Base-by-base conservation (phyloP, 2,113 vertebrate genomes). In the Hypocryptadius cinnamomeus region DNA sequence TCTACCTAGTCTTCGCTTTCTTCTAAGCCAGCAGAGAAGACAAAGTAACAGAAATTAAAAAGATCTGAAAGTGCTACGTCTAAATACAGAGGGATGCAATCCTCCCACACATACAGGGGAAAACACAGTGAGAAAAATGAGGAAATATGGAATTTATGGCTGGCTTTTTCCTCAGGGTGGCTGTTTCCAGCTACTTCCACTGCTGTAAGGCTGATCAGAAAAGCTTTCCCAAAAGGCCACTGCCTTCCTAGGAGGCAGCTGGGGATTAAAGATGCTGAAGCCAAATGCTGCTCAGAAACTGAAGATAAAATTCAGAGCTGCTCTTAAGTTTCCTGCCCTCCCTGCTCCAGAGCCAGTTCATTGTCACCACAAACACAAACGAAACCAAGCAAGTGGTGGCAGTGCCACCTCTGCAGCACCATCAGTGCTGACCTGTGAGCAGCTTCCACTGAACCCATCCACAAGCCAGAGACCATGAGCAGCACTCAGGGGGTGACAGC, bases 401-500 rank as follows among this genome's bases (percentile, higher is more conserved):
- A 47, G 5, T 13, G 57, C 24, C 37, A 15, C 1, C 7, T 2
- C 35, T n/a, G 61, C 3, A 39, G 65, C 0, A 0, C 10, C 59
- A 54, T 1, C 0, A 0, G 57, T 0, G 1, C 44, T 2, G 11
- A 30, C 35, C 81, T 0, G 2, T 3, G 13, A 65, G 56, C 0
- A 0, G 35, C 66, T 42, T 9, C 28, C 54, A 10, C 40, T 18
- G 39, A 40, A 56, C 37, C 16, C 27, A 60, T 4, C 48, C 7
- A 1, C 4, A 6, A 76, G 30, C 25, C 68, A 57, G 19, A 30
- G 57, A 23, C 2, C 23, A 12, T 0, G 3, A 40, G 10, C 22
- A 77, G 45, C 61, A 77, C 35, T 0, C 39, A 35, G 79, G 66
- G 13, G 63, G 23, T 33, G 48, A 35, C 44, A 79, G 0, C 59